Percentiles rank a stretch among this genome's conserved stretches.
phyloP scores from a whole-genome alignment of 2,888 invertebrate genomes.

The Hirtodrosophila alboralis region DNA sequence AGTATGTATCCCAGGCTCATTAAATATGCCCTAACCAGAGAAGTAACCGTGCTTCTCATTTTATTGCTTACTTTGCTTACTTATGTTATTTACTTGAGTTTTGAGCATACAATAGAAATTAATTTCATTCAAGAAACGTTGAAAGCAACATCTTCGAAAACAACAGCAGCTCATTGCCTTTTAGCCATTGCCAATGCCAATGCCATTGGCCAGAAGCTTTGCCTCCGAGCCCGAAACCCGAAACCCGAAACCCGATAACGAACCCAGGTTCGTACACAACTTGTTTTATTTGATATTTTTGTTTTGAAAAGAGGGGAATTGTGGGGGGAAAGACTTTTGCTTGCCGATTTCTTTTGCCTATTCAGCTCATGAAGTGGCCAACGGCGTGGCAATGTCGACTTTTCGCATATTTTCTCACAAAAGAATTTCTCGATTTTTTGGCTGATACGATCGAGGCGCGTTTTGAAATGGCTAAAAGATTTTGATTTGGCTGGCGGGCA shows the following conservation, averaged over 20 bases:
- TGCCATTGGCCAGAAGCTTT: constrained; percentile 28
- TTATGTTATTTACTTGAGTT: constrained; percentile 50
- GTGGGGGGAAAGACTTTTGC: constrained; percentile 3
- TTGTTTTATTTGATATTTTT: constrained; percentile 44
- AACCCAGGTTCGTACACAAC: constrained; percentile 32
- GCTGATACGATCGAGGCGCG: constrained; percentile 37
- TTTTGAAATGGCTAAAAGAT: constrained; percentile 22
- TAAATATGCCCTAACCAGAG: constrained; percentile 21
- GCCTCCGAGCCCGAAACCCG: neutral
- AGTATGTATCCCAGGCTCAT: constrained; percentile 29
- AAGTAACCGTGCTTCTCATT: constrained; percentile 52
- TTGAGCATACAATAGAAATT: constrained; percentile 68
- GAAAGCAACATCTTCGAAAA: constrained; percentile 49
- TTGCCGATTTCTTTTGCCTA: constrained; percentile 66
- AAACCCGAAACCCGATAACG: neutral
- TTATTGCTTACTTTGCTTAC: constrained; percentile 49
- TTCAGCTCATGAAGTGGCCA: constrained; percentile 58
- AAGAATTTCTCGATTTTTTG: constrained; percentile 61
- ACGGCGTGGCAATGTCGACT: constrained; percentile 40
- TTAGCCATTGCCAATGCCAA: constrained; percentile 25
- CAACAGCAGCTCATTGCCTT: constrained; percentile 39
- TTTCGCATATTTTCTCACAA: constrained; percentile 77
- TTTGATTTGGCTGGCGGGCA: constrained; percentile 55
- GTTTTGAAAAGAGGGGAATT: constrained; percentile 8
- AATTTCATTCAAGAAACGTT: constrained; percentile 73